Evolutionary conservation across 2,113 vertebrate species (phyloP).

Genomic region (Mionectes macconnelli): DNA sequence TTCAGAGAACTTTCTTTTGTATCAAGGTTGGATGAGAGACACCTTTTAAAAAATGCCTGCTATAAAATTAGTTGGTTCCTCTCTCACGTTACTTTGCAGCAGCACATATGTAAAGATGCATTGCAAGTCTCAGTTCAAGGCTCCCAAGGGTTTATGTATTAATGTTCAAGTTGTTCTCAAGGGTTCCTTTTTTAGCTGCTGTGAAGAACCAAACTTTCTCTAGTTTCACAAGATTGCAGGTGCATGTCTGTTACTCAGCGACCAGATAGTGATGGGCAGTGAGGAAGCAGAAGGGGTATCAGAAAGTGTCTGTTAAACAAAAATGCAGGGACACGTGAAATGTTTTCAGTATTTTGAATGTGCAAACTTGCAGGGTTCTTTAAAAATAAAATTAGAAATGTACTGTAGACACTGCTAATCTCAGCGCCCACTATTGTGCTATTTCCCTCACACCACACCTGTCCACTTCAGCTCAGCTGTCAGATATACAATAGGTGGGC

Average conservation of each 20-base stretch:
- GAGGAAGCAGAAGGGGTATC: neutral
- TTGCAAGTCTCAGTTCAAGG: neutral
- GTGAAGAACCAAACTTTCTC: neutral
- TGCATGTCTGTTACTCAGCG: neutral
- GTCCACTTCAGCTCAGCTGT: neutral
- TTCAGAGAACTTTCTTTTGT: neutral
- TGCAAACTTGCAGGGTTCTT: neutral
- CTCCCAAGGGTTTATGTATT: neutral
- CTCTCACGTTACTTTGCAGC: neutral
- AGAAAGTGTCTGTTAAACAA: neutral
- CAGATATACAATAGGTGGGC: neutral
- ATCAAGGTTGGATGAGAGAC: neutral
- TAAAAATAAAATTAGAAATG: neutral
- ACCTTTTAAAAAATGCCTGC: neutral
- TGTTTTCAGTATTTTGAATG: neutral
- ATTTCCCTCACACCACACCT: neutral
- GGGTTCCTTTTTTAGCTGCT: neutral
- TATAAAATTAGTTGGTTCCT: neutral
- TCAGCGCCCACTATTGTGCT: neutral
- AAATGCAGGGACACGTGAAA: neutral
- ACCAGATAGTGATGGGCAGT: neutral
- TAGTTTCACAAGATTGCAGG: conserved; percentile 6
- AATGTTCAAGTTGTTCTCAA: neutral
- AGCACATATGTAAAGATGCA: neutral
- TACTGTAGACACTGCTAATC: neutral